These are phyloP conservation scores for Chrysolina haemoptera DNA, from an alignment of 2,888 invertebrate genomes.

Conservation along the genomic window DNA sequence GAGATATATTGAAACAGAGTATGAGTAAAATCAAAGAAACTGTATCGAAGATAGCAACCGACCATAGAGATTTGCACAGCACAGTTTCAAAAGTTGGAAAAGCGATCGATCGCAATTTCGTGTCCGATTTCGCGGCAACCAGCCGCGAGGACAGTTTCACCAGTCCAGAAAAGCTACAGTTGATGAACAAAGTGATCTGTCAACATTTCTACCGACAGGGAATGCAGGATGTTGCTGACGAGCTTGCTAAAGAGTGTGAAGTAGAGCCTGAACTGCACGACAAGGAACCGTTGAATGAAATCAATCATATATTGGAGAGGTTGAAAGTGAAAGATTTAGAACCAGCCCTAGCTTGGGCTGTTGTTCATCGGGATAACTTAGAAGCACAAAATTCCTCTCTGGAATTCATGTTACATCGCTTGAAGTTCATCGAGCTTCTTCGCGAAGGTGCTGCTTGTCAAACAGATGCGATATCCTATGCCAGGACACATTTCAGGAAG, in stretches of 20 bases:
- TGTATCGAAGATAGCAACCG: slow-evolving; percentile 86
- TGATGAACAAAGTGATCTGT: slow-evolving; percentile 91
- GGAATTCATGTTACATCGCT: slow-evolving; percentile 86
- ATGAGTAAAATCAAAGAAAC: slow-evolving; percentile 87
- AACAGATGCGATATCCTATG: slow-evolving; percentile 89
- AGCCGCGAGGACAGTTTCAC: slow-evolving; percentile 86
- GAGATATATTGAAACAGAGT: slow-evolving; percentile 81
- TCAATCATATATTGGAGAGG: slow-evolving; percentile 91
- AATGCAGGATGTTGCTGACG: slow-evolving; percentile 92
- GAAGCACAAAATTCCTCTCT: slow-evolving; percentile 79
- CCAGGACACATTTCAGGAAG: slow-evolving; percentile 86
- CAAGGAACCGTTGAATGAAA: slow-evolving; percentile 85
- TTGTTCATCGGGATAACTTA: slow-evolving; percentile 81
- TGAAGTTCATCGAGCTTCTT: slow-evolving; percentile 84
- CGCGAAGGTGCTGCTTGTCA: slow-evolving; percentile 79
- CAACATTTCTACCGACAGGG: slow-evolving; percentile 97
- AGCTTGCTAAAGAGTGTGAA: slow-evolving; percentile 81
- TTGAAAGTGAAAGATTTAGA: slow-evolving; percentile 85
- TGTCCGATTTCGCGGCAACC: slow-evolving; percentile 91
- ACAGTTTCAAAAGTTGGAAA: slow-evolving; percentile 90
- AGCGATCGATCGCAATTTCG: slow-evolving; percentile 95
- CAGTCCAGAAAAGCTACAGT: slow-evolving; percentile 77
- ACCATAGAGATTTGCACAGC: slow-evolving; percentile 87
- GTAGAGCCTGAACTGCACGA: slow-evolving; percentile 76
- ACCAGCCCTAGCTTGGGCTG: slow-evolving; percentile 92